These are phyloP conservation scores for Trichonephila inaurata DNA, from an alignment of 1,140 invertebrate genomes.

Conservation along the genomic window DNA sequence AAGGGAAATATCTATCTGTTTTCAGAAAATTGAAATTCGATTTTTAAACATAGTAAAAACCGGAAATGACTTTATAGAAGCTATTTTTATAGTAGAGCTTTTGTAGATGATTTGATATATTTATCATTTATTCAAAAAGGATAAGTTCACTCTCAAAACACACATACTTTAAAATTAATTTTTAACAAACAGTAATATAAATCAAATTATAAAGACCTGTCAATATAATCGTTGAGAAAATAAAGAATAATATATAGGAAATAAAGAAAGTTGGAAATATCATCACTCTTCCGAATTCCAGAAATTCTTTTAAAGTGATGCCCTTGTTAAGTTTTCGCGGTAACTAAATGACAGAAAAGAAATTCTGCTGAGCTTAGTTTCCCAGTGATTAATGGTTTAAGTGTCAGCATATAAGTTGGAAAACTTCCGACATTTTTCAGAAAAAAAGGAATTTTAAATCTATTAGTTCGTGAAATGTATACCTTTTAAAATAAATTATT, in stretches of 20 bases:
- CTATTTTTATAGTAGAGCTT: too few relatives aligned
- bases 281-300: constrained; percentile 10
- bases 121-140: too few relatives aligned
- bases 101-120: too few relatives aligned
- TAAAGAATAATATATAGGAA: not conserved
- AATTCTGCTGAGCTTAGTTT: not conserved
- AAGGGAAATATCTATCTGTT: too few relatives aligned
- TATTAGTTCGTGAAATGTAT: not conserved
- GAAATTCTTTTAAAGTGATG: not conserved
- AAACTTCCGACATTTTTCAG: not conserved
- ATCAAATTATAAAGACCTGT: not conserved
- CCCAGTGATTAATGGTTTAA: constrained; percentile 13
- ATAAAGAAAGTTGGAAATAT: constrained; percentile 13
- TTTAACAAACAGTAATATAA: not conserved
- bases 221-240: not conserved
- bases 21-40: too few relatives aligned
- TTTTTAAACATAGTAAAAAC: too few relatives aligned
- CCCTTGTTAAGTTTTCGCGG: not conserved
- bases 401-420: not conserved
- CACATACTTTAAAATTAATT: too few relatives aligned
- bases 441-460: not conserved
- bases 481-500: not conserved
- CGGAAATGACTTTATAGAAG: too few relatives aligned
- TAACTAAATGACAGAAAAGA: constrained; percentile 16
- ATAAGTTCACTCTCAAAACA: too few relatives aligned